Evolutionary conservation across 2,797 vertebrate genomes (phyloP).

Genomic region (Sebastes oblongus): DNA sequence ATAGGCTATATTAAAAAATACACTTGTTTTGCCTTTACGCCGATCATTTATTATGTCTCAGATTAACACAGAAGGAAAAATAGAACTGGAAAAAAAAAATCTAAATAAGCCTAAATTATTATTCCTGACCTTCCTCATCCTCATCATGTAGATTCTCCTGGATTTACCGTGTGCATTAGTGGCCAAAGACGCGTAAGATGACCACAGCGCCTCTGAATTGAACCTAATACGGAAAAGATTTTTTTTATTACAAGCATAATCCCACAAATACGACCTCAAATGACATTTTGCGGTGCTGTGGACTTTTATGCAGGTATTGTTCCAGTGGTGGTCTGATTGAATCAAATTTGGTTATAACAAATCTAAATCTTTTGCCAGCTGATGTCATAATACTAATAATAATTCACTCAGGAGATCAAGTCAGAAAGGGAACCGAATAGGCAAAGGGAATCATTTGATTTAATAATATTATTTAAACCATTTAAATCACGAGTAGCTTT

Average conservation of each 20-base stretch:
- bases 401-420: not conserved
- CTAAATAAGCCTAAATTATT: constrained; percentile 45
- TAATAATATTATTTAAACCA: not conserved
- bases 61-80: constrained; percentile 30
- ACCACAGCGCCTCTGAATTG: constrained; percentile 74
- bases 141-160: constrained; percentile 42
- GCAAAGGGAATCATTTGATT: not conserved
- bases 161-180: constrained; percentile 47
- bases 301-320: constrained; percentile 67
- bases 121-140: constrained; percentile 53
- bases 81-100: constrained; percentile 28
- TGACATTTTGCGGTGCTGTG: constrained; percentile 79
- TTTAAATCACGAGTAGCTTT: not conserved
- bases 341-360: constrained; percentile 8
- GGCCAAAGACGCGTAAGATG: constrained; percentile 54
- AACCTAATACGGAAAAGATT: constrained; percentile 81
- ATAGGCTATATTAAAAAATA: not conserved
- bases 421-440: not conserved
- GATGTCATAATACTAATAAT: not conserved
- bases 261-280: constrained; percentile 86
- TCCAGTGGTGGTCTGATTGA: constrained; percentile 15
- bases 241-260: constrained; percentile 90
- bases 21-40: not conserved
- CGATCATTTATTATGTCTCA: constrained; percentile 4
- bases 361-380: constrained; percentile 18